Percentiles rank a stretch among this genome's conserved stretches.
Evolutionary conservation across 2,888 invertebrate species (phyloP).

Genomic region (Drosophila aldrichi): DNA sequence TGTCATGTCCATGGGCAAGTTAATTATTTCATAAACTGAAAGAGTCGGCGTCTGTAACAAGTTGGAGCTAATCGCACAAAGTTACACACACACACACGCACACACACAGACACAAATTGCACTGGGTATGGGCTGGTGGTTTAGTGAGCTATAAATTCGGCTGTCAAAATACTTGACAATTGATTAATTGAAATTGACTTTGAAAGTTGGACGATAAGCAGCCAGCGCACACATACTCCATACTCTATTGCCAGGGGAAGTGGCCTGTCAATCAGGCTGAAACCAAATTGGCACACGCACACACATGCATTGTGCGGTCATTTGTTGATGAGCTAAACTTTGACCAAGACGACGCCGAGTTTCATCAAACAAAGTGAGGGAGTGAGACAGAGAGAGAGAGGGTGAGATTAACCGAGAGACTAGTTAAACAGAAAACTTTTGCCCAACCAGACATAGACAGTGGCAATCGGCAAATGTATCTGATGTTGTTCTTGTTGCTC

Average conservation of each 20-base stretch:
- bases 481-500: conserved; percentile 24
- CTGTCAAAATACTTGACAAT: conserved; percentile 80
- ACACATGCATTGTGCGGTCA: conserved; percentile 54
- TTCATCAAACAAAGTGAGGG: conserved; percentile 55
- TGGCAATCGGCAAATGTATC: conserved; percentile 35
- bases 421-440: conserved; percentile 77
- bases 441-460: conserved; percentile 34
- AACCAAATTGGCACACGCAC: conserved; percentile 40
- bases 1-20: conserved; percentile 3
- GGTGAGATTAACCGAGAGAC: conserved; percentile 64
- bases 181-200: conserved; percentile 82
- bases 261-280: conserved; percentile 69
- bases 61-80: conserved; percentile 38
- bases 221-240: conserved; percentile 11
- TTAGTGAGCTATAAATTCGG: conserved; percentile 75
- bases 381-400: too few relatives aligned
- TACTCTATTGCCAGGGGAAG: conserved; percentile 56
- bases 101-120: conserved; percentile 31
- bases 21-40: conserved; percentile 6
- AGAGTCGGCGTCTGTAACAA: conserved; percentile 1
- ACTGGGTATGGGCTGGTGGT: conserved; percentile 1
- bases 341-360: conserved; percentile 52
- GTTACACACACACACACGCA: conserved; percentile 17
- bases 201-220: conserved; percentile 68
- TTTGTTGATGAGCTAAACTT: conserved; percentile 78